A percentile compares a stretch with the other conserved stretches of the same genome.
phyloP scores from a whole-genome alignment of 2,113 vertebrate species.

The Clupea harengus region DNA sequence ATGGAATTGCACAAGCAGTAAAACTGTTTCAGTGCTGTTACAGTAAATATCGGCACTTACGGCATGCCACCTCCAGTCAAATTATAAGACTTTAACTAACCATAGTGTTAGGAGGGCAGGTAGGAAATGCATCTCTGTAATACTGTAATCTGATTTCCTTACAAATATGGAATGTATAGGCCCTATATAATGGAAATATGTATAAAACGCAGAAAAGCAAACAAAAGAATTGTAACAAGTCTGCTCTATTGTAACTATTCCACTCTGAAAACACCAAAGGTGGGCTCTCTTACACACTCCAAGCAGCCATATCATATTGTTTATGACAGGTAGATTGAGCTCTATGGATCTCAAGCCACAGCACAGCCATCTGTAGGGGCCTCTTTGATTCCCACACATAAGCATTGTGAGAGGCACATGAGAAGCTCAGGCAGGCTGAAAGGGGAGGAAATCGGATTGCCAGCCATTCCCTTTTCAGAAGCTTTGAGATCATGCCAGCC shows the following conservation, averaged over 20 bases:
- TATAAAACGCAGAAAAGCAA: neutral
- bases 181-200: no score
- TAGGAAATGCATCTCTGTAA: no score
- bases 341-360: neutral
- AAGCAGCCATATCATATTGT: neutral
- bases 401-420: neutral
- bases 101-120: no score
- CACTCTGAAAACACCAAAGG: neutral
- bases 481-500: conserved; percentile 2
- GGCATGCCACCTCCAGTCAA: neutral
- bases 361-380: neutral
- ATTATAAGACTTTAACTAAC: no score
- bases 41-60: neutral
- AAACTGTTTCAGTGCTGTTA: neutral
- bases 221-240: neutral
- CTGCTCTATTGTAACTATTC: neutral
- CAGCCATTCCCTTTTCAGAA: neutral
- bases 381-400: neutral
- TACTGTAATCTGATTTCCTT: no score
- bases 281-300: neutral
- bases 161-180: no score
- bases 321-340: neutral
- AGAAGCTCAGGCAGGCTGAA: neutral
- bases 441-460: neutral
- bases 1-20: neutral